These are phyloP conservation scores for Isurus oxyrinchus DNA, from an alignment of 2,113 vertebrate species.

Conservation along the genomic window DNA sequence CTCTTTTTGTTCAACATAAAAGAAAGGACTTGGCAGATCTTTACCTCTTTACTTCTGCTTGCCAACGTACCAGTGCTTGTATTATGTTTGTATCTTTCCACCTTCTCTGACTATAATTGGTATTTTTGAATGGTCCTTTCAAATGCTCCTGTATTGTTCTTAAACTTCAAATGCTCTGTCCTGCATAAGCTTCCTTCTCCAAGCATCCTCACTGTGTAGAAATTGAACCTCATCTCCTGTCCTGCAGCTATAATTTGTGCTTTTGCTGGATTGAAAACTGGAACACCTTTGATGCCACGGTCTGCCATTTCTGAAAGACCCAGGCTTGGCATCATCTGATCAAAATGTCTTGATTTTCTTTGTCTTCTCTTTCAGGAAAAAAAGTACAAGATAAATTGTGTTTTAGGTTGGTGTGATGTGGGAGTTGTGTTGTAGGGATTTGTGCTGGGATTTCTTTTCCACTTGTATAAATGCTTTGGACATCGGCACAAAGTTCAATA, in stretches of 20 bases:
- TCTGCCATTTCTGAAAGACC: neutral
- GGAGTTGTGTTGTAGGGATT: neutral
- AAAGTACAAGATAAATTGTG: neutral
- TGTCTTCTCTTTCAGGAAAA: neutral
- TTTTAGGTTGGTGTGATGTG: neutral
- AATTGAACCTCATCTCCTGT: neutral
- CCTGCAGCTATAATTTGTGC: neutral
- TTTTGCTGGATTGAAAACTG: neutral
- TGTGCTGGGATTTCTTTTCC: neutral
- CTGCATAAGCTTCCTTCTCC: neutral
- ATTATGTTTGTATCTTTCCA: neutral
- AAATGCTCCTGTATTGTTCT: neutral
- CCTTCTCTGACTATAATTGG: neutral
- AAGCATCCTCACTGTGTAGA: neutral
- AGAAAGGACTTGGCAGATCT: neutral
- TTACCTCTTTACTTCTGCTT: neutral
- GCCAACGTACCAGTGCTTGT: neutral
- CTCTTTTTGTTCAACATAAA: neutral
- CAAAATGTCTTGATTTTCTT: neutral
- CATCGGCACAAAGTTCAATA: neutral
- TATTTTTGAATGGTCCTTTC: neutral
- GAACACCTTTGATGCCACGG: neutral
- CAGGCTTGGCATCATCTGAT: neutral
- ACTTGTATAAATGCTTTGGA: neutral
- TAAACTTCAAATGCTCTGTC: neutral